A percentile compares a stretch with the other conserved stretches of the same genome.
phyloP scores from a whole-genome alignment of 2,888 invertebrate genomes.

The Caenorhabditis wallacei region DNA sequence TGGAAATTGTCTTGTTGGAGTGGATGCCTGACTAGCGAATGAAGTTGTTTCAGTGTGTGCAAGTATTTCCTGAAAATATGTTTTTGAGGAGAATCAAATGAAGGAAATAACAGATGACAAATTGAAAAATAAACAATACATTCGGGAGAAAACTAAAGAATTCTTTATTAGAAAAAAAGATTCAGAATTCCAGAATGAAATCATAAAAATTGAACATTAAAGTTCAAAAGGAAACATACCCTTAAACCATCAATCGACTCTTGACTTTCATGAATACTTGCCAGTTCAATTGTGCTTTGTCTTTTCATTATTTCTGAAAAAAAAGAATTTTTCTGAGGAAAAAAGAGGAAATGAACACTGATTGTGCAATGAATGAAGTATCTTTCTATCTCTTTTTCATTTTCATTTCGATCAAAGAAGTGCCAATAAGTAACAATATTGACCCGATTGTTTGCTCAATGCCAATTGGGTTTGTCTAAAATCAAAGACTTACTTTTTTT shows the following conservation, averaged over 20 bases:
- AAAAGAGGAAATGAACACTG: neutral
- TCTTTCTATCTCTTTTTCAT: neutral
- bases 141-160: neutral
- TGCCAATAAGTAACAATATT: conserved; percentile 35
- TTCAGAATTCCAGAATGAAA: no score
- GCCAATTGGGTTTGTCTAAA: conserved; percentile 15
- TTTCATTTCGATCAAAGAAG: conserved; percentile 9
- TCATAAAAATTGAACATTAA: no score
- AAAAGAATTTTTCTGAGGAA: no score
- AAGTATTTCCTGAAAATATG: conserved; percentile 36
- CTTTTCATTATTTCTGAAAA: conserved; percentile 16
- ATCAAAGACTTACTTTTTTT: neutral
- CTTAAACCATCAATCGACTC: conserved; percentile 43
- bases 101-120: neutral
- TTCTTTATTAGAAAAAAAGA: neutral
- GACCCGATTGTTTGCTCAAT: conserved; percentile 33
- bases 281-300: conserved; percentile 42
- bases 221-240: conserved; percentile 1
- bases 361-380: no score
- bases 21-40: conserved; percentile 37
- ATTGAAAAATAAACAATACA: neutral
- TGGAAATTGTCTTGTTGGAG: conserved; percentile 27
- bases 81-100: neutral
- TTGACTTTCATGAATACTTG: conserved; percentile 24
- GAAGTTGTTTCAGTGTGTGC: conserved; percentile 33